Evolutionary conservation across 2,113 vertebrate species (phyloP), one percentile per base, ranked within the genome.

Genomic region (Oophaga pumilio): DNA sequence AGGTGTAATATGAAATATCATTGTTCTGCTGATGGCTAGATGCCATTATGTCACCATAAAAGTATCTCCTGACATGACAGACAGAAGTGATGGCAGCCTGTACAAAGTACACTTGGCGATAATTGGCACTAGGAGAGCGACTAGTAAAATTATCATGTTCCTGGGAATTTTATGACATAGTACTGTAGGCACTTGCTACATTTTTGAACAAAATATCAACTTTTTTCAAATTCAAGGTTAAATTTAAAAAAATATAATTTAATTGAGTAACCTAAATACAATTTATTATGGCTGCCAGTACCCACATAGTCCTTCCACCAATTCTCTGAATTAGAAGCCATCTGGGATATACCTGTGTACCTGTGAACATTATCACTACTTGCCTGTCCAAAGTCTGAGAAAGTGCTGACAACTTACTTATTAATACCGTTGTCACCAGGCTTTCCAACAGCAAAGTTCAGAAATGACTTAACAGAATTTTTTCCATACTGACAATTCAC

Each of bases 11-110:
- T 52, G 74, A 76, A n/a, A 76, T 50, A 52, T 17, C 69, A 33
- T 50, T 76, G 43, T 52, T 76, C 74, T 76, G 74, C 20, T 76
- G 49, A 52, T 20, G 69, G 74, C 49, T 76, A 76, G 17, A 76
- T 52, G 28, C 14, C 28, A 52, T 52, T 22, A 76, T 52, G 49
- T n/a, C 74, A 76, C 20, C 20, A 9, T 20, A 22, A 76, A 76
- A 52, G 43, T 20, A 18, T 76, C 49, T 52, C 12, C 49, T 76
- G 74, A 76, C 18, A 76, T 6, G 74, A 76, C 43, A n/a, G 26
- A 71, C 68, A 76, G 20, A 76, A 76, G 74, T 76, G 74, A 52
- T 76, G 74, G 43, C 74, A 76, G 49, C 10, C 49, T n/a, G 20
- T 77, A 77, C 24, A 56, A 52, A 53, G 50, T 56, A 53, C 7